Evolutionary conservation across 2,113 vertebrate species (phyloP), one percentile per base, ranked within the genome.

Genomic region (Clinocottus analis): DNA sequence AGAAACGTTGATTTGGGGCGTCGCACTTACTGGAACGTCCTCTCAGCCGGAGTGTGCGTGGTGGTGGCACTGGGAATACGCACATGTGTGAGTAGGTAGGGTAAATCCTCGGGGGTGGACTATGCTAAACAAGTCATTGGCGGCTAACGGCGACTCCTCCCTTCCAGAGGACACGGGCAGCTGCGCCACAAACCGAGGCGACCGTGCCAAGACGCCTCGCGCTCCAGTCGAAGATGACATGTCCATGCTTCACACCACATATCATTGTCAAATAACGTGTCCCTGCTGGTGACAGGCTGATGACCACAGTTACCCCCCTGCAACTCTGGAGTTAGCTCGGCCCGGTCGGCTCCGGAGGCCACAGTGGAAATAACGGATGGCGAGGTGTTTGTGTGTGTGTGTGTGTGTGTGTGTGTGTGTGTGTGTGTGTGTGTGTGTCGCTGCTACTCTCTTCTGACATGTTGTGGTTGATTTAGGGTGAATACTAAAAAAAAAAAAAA

Each of bases 181-280:
- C 82, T 91, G 85, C 75, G 86, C 82, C 83, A 89, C 79, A 78
- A 79, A 83, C 73, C 37, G 53, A 83, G 76, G 87, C 62, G 1
- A 78, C 76, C 79, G 1, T 61, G 77, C 81, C 88, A 85, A 85
- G 89, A 92, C 58, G 65, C 61, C 75, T 83, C 79, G 69, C 77
- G 87, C 84, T 87, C 70, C 70, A 76, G 84, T 89, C 68, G 80
- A 81, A 89, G 77, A 86, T 91, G 90, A 91, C 88, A 90, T 78
- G 72, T 79, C 65, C 41, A 79, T 79, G 72, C 83, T 75, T 86
- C 87, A 84, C 82, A 88, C 79, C 80, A 81, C 80, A 81, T 90
- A 86, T 89, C 86, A 84, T 83, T 87, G 91, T 91, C 90, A 90
- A 76, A 58, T 80, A 87, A 80, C 51, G 64, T 90, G 85, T 89